Evolutionary conservation across 2,113 vertebrate species (phyloP), one percentile per base, ranked within the genome.

Genomic region (Sapajus apella): DNA sequence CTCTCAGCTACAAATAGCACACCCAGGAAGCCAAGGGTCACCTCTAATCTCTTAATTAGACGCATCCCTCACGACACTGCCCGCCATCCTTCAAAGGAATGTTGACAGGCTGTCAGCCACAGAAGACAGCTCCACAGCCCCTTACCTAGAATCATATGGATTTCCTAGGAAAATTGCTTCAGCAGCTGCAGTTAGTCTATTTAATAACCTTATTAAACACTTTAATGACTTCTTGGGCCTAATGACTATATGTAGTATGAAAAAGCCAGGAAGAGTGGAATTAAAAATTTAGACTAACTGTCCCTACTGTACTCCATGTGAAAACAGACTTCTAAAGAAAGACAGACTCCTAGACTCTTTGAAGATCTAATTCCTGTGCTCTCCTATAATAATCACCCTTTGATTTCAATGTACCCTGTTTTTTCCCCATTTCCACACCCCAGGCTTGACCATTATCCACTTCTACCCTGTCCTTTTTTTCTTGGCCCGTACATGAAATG

Each of bases 161-260:
- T 96, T 96, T 97, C 93, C 96, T 91, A 92, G 77, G 97, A 96
- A 98, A 97, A 98, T 92, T 92, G 96, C 95, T 87, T 75, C 93
- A n/a, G 81, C 87, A 68, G 97, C 87, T 25, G 90, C 95, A 93
- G 96, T 98, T 90, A 93, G 94, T 98, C 98, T 97, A 96, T 95
- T 98, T 98, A 98, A 98, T 97, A 97, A 97, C 97, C 97, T 98
- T 97, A 97, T 98, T 98, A 98, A 97, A 97, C 96, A 98, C 66
- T 93, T 98, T 95, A 98, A 98, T 97, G 97, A 97, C 93, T 98
- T 95, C 91, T 93, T 47, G 66, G 75, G 92, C 87, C 97, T 98
- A 97, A 98, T 95, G 95, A 98, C 93, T 87, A 17, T 68, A 93
- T 88, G 84, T 81, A 72, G 83, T 73, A 83, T 61, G 84, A 93